Percentiles rank a stretch among this genome's conserved stretches.
Evolutionary conservation across 1,140 invertebrate species (phyloP).

Genomic region (Megalopta genalis): DNA sequence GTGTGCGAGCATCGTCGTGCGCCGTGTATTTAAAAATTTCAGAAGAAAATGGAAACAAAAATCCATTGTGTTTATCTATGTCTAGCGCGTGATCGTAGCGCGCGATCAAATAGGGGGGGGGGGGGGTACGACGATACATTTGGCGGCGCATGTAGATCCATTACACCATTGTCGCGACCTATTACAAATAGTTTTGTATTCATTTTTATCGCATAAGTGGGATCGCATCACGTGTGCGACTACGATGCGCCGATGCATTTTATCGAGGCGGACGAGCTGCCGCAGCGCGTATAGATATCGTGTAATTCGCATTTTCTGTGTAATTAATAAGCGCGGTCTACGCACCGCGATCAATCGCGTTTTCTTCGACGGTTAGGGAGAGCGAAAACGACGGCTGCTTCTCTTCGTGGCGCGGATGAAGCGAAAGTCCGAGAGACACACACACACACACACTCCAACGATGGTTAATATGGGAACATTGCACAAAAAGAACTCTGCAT

Average conservation of each 20-base stretch:
- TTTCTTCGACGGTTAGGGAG: background rate
- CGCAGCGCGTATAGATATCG: conserved; percentile 17
- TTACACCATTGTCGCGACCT: conserved; percentile 47
- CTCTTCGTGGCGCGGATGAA: conserved; percentile 22
- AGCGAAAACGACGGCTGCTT: conserved; percentile 1
- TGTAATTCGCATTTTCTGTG: conserved; percentile 33
- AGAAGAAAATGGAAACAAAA: background rate
- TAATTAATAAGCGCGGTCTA: conserved; percentile 13
- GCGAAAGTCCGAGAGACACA: conserved; percentile 22
- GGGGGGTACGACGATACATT: background rate
- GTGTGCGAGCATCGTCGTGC: conserved; percentile 32
- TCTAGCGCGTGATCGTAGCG: no score
- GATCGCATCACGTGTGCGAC: conserved; percentile 6
- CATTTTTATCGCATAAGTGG: conserved; percentile 54
- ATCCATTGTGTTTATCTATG: background rate
- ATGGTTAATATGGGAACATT: conserved; percentile 76
- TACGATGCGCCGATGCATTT: conserved; percentile 35
- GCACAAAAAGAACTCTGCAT: conserved; percentile 72
- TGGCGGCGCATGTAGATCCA: conserved; percentile 24
- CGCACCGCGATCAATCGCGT: background rate
- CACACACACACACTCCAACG: conserved; percentile 41
- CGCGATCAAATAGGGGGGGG: background rate
- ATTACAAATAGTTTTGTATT: conserved; percentile 69
- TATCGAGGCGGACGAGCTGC: conserved; percentile 5
- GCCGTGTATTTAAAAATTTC: conserved; percentile 4